Evolutionary conservation across 2,888 invertebrate species (phyloP).

Genomic region (Sesia bembeciformis): DNA sequence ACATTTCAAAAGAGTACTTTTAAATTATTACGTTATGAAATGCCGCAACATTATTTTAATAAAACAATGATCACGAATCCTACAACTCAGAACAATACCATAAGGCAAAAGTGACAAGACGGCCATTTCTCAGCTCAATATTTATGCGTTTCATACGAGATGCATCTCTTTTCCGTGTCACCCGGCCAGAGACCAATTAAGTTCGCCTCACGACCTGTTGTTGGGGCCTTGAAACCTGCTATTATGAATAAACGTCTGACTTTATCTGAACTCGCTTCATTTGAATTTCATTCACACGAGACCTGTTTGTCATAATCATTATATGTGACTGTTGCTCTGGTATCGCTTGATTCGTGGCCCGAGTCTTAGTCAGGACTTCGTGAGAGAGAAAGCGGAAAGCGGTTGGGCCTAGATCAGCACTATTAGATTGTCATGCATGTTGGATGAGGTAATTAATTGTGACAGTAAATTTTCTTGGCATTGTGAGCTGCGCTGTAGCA

Average conservation of each 20-base stretch:
- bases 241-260: constrained; percentile 3
- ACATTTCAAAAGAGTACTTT: no score
- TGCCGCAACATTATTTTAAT: no score
- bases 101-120: constrained; percentile 48
- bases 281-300: neutral
- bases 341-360: constrained; percentile 25
- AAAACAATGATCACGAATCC: no score
- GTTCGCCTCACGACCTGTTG: constrained; percentile 67
- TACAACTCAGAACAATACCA: constrained; percentile 19
- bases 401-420: constrained; percentile 60
- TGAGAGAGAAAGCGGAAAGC: constrained; percentile 70
- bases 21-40: no score
- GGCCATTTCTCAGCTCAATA: constrained; percentile 49
- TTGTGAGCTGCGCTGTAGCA: constrained; percentile 8
- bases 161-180: constrained; percentile 72
- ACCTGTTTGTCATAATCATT: neutral
- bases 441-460: constrained; percentile 67
- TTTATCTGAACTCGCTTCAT: neutral
- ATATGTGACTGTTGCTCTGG: neutral
- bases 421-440: constrained; percentile 70
- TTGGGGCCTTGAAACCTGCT: constrained; percentile 29
- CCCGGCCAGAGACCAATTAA: constrained; percentile 69
- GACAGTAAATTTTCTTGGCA: constrained; percentile 46
- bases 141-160: constrained; percentile 67
- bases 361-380: constrained; percentile 47